Percentiles rank a stretch among this genome's conserved stretches.
phyloP scores from a whole-genome alignment of 2,888 invertebrate species.

The Dermolepida albohirtum region DNA sequence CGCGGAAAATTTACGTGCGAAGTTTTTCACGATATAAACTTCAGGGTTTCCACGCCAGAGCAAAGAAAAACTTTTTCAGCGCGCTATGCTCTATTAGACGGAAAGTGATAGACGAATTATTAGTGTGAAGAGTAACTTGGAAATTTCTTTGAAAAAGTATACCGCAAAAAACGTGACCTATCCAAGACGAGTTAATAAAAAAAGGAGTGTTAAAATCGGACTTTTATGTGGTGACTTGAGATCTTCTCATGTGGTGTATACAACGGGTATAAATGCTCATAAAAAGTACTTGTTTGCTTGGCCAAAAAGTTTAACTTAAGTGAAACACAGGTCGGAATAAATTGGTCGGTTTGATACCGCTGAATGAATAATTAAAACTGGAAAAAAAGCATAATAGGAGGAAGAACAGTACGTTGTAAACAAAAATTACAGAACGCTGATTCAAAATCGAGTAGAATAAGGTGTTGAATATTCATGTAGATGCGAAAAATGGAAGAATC shows the following conservation, averaged over 20 bases:
- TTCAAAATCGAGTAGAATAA: conserved; percentile 23
- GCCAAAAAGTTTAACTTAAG: too few species aligned
- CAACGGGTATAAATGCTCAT: too few species aligned
- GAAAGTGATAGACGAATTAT: conserved; percentile 2
- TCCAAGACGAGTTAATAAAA: conserved; percentile 5
- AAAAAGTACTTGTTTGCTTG: too few species aligned
- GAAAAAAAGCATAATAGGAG: neutral
- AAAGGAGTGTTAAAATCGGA: neutral
- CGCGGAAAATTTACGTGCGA: conserved; percentile 45
- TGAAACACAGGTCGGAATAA: conserved; percentile 5
- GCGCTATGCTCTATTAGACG: neutral
- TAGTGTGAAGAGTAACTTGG: neutral
- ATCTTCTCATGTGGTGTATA: too few species aligned
- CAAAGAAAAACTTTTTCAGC: conserved; percentile 27
- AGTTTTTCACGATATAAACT: conserved; percentile 33
- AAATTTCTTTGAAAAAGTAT: conserved; percentile 1
- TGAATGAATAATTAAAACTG: conserved; percentile 5
- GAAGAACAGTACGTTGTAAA: conserved; percentile 22
- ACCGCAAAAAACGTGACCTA: conserved; percentile 11
- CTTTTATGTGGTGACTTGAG: too few species aligned
- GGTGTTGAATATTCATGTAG: conserved; percentile 48
- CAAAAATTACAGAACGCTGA: conserved; percentile 21
- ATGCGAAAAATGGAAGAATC: conserved; percentile 48
- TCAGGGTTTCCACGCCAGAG: conserved; percentile 23
- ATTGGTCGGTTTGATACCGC: conserved; percentile 6